Percentiles rank a stretch among this genome's conserved stretches.
phyloP scores from a whole-genome alignment of 2,113 vertebrate species.

The Cnemophilus loriae region DNA sequence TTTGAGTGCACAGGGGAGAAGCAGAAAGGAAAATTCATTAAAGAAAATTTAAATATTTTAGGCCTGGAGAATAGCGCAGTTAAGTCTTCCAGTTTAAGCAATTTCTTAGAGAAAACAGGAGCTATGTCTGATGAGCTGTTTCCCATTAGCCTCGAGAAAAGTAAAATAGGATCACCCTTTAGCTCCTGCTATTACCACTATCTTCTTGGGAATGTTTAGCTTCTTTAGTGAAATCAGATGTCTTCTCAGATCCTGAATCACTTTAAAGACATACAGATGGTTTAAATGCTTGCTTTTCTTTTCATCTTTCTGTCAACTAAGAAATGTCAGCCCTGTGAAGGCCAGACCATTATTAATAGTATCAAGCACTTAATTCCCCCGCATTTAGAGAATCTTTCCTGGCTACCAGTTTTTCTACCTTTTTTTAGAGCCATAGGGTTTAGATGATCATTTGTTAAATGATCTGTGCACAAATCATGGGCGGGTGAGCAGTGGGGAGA shows the following conservation, averaged over 20 bases:
- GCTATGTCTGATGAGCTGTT: neutral
- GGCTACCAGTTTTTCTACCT: neutral
- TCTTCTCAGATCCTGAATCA: neutral
- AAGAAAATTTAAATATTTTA: slow-evolving; percentile 13
- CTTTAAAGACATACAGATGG: slow-evolving; percentile 34
- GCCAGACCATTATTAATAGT: neutral
- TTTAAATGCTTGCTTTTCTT: slow-evolving; percentile 11
- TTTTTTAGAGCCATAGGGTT: neutral
- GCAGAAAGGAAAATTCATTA: no score
- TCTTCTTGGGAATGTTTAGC: slow-evolving; percentile 9
- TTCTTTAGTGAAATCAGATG: slow-evolving; percentile 49
- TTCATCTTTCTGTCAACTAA: slow-evolving; percentile 3
- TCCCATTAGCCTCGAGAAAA: slow-evolving; percentile 9
- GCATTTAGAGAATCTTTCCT: neutral
- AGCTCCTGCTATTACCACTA: neutral
- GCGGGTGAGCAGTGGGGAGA: neutral
- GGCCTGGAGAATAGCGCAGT: neutral
- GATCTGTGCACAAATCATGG: neutral
- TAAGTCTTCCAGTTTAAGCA: neutral
- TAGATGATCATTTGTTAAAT: neutral
- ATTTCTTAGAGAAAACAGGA: neutral
- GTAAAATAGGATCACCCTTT: neutral
- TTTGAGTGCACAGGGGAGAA: no score
- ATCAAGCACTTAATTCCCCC: neutral
- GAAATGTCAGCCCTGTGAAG: neutral